phyloP scores from a whole-genome alignment of 2,888 invertebrate genomes.

The Coremacera marginata region DNA sequence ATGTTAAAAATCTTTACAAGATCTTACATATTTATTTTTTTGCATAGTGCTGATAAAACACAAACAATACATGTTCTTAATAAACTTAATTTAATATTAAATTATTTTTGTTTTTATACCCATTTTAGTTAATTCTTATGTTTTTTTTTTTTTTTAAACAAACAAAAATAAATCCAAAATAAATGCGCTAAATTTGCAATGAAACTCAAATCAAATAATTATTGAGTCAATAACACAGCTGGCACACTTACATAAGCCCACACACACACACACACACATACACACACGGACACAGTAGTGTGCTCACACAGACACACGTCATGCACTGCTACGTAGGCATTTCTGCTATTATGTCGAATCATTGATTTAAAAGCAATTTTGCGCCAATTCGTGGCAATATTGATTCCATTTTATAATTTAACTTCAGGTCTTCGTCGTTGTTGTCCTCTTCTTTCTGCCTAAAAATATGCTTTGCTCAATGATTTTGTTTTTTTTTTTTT shows the following conservation, averaged over 20 bases:
- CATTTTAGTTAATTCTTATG: too few species aligned
- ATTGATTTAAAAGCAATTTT: slow-evolving; percentile 53
- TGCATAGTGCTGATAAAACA: too few species aligned
- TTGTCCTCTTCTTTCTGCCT: not conserved
- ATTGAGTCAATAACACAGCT: not conserved
- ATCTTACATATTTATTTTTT: too few species aligned
- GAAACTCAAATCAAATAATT: slow-evolving; percentile 5
- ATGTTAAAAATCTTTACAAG: too few species aligned
- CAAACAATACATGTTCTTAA: too few species aligned
- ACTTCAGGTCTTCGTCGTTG: not conserved
- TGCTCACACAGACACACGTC: not conserved
- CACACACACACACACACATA: not conserved
- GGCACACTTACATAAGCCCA: not conserved
- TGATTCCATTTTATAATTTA: slow-evolving; percentile 42
- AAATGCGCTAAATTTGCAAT: not conserved
- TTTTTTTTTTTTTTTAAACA: not conserved
- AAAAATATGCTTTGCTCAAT: not conserved
- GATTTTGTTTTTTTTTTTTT: not conserved
- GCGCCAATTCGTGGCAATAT: slow-evolving; percentile 51
- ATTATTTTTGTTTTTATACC: too few species aligned
- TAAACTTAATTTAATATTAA: too few species aligned
- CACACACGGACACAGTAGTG: not conserved
- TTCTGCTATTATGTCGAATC: slow-evolving; percentile 36
- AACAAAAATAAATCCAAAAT: not conserved
- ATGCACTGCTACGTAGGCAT: not conserved